Evolutionary conservation across 2,113 vertebrate species (phyloP), one percentile per base, ranked within the genome.

Genomic region (Odontesthes bonariensis): DNA sequence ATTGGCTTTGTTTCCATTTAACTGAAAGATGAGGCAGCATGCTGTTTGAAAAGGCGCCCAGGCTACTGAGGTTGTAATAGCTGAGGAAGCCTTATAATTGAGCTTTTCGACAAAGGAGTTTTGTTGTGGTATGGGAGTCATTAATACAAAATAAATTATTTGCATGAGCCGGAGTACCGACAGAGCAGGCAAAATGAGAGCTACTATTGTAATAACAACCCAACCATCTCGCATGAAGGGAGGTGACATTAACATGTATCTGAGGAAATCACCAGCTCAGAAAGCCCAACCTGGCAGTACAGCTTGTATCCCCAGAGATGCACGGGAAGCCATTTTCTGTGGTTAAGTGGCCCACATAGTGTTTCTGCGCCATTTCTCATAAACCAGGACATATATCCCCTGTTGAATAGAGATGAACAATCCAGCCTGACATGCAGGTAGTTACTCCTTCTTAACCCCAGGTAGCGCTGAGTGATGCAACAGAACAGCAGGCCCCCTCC

Each of bases 401-500:
- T 81, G 86, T 90, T 90, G 91, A 85, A 91, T 81, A 86, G 84
- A 85, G 88, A 92, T 89, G 89, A 91, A 91, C 89, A 91, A 92
- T 90, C 27, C 87, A 90, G 86, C 77, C 88, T 91, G 91, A 93
- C 90, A 93, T 88, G 87, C 91, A 93, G 92, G 89, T 90, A 93
- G 87, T 93, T 92, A 91, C 89, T 92, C 88, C 86, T 91, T 80
- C 88, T 94, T 94, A 93, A 94, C 94, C 92, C 84, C 69, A 11
- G 81, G 86, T 61, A 69, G 76, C 38, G 72, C 70, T 87, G 90
- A 91, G 66, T 88, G 89, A 92, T 90, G 89, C 84, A 89, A 83
- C 78, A 61, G 61, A 91, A 87, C 73, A 81, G 84, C 77, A 75
- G 68, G 33, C 20, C 54, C 68, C 74, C 66, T 64, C 66, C 55